Percentiles rank a stretch among this genome's conserved stretches.
These are phyloP conservation scores for Eilema caniola DNA, from an alignment of 2,888 invertebrate species.

Conservation along the genomic window DNA sequence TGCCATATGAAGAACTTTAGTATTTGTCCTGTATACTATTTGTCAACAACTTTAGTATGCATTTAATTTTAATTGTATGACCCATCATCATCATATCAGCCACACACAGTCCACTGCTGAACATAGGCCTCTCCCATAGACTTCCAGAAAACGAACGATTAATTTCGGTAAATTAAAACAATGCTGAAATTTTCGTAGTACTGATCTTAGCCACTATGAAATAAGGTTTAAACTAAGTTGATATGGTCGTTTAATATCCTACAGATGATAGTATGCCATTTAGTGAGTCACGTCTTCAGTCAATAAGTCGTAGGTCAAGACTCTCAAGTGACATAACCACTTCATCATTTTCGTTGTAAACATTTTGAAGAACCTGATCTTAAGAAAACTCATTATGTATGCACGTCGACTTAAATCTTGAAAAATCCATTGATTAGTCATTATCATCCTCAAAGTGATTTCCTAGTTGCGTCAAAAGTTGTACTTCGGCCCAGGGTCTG, in stretches of 20 bases:
- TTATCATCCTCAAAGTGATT: no score
- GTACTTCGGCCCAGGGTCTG: no score
- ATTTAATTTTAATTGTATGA: not conserved
- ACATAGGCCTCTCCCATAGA: no score
- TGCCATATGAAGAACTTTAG: no score
- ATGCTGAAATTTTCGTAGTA: not conserved
- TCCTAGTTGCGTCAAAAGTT: no score
- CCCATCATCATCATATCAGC: no score
- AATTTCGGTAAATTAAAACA: not conserved
- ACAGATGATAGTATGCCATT: not conserved
- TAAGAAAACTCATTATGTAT: not conserved
- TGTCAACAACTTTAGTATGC: not conserved
- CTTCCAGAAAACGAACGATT: no score
- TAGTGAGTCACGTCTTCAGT: constrained; percentile 41
- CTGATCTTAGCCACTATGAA: not conserved
- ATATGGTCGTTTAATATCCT: not conserved
- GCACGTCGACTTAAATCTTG: not conserved
- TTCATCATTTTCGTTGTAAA: constrained; percentile 23
- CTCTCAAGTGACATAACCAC: constrained; percentile 38
- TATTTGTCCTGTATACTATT: not conserved
- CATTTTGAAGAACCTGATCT: not conserved
- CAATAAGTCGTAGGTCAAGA: constrained; percentile 59
- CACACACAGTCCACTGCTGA: no score
- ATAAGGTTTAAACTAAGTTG: not conserved
- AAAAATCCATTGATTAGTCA: not conserved